Percentiles rank a stretch among this genome's conserved stretches.
phyloP scores from a whole-genome alignment of 2,888 invertebrate species.

The Deilephila elpenor region DNA sequence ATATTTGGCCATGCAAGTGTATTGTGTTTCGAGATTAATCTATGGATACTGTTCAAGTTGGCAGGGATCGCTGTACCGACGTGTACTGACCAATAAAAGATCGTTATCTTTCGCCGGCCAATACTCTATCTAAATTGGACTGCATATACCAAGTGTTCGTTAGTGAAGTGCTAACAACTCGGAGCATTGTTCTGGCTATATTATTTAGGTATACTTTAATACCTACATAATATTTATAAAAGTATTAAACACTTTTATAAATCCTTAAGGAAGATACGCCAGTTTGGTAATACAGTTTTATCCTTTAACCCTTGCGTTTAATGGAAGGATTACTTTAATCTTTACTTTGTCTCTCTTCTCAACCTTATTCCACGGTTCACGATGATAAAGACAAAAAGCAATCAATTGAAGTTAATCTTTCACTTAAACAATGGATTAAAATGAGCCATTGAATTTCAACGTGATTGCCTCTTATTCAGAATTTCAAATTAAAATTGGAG shows the following conservation, averaged over 20 bases:
- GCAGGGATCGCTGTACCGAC: too few species aligned
- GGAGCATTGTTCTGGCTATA: too few species aligned
- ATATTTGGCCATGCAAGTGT: too few species aligned
- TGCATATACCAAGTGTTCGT: too few species aligned
- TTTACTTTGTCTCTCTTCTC: conserved; percentile 33
- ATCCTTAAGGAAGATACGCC: neutral
- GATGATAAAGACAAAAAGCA: conserved; percentile 33
- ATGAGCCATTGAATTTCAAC: neutral
- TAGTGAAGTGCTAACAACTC: too few species aligned
- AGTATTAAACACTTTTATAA: neutral
- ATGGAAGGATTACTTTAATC: conserved; percentile 45
- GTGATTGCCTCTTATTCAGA: neutral
- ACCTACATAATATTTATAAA: neutral
- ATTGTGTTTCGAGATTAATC: too few species aligned
- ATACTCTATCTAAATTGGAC: too few species aligned
- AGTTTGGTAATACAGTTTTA: neutral
- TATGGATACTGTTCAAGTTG: too few species aligned
- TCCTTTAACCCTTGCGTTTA: conserved; percentile 37
- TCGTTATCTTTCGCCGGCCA: too few species aligned
- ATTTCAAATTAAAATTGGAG: neutral
- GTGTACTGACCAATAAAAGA: too few species aligned
- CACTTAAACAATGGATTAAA: conserved; percentile 30
- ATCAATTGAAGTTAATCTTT: conserved; percentile 30
- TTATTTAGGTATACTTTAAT: too few species aligned
- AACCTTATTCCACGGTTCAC: neutral